Evolutionary conservation across 2,797 vertebrate genomes (phyloP).

Genomic region (Sparidentex hasta): DNA sequence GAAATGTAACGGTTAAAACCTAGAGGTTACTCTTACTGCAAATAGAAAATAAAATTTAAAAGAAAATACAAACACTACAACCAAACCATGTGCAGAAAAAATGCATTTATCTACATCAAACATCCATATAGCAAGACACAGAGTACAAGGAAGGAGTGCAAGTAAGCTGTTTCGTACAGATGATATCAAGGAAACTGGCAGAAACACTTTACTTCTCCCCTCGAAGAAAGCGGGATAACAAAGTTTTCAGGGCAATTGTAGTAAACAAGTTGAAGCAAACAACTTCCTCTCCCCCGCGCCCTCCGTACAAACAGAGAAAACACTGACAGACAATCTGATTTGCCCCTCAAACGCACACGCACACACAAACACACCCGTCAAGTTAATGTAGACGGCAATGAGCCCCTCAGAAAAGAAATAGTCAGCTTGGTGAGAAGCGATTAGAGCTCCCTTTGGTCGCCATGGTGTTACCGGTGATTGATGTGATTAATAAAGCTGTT

Average conservation of each 20-base stretch:
- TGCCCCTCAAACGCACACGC: slow-evolving; percentile 40
- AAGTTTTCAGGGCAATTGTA: slow-evolving; percentile 60
- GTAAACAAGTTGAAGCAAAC: slow-evolving; percentile 71
- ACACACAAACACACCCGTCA: slow-evolving; percentile 51
- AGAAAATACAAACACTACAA: background rate
- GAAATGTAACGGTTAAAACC: background rate
- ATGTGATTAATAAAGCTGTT: slow-evolving; percentile 88
- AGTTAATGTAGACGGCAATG: slow-evolving; percentile 71
- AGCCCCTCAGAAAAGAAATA: slow-evolving; percentile 77
- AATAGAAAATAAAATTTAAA: background rate
- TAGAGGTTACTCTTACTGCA: background rate
- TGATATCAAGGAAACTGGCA: slow-evolving; percentile 38
- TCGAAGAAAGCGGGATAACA: slow-evolving; percentile 48
- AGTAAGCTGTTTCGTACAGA: slow-evolving; percentile 3
- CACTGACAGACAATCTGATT: slow-evolving; percentile 68
- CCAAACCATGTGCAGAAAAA: background rate
- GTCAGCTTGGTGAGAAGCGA: slow-evolving; percentile 74
- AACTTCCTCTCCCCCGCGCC: slow-evolving; percentile 42
- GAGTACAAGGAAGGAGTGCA: background rate
- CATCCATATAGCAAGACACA: background rate
- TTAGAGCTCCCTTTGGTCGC: slow-evolving; percentile 80
- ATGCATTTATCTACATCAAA: slow-evolving; percentile 1
- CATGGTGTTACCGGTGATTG: slow-evolving; percentile 84
- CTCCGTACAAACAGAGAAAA: slow-evolving; percentile 43
- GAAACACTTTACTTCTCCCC: slow-evolving; percentile 41